A percentile compares a stretch with the other conserved stretches of the same genome.
phyloP scores from a whole-genome alignment of 2,113 vertebrate genomes.

The Psittacula cyanocephala region DNA sequence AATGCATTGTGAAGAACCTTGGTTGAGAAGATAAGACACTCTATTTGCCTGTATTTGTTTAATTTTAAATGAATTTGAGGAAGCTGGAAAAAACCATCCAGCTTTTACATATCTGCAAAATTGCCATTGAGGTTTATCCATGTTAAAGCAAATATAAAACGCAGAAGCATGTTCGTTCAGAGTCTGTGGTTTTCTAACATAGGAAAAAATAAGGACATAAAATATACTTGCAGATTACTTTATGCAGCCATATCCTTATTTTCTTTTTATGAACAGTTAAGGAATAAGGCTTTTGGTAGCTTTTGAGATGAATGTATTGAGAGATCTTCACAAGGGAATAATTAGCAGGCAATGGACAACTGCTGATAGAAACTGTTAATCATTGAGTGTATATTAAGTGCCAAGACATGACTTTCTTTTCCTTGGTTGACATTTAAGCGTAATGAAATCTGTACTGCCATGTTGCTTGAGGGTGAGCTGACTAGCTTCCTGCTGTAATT shows the following conservation, averaged over 20 bases:
- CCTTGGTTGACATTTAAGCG: background rate
- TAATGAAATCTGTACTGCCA: background rate
- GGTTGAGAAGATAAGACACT: background rate
- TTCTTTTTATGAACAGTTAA: background rate
- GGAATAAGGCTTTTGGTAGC: background rate
- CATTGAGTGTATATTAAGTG: background rate
- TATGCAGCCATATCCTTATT: rapidly evolving
- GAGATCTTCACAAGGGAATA: background rate
- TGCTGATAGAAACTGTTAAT: background rate
- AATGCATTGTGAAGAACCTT: background rate
- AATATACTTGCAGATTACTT: background rate
- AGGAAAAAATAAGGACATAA: background rate
- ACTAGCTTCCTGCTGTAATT: background rate
- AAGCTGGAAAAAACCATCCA: background rate
- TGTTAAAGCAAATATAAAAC: background rate
- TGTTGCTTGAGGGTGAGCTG: background rate
- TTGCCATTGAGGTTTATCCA: background rate
- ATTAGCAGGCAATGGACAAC: background rate
- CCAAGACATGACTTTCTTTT: background rate
- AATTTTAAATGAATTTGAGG: background rate
- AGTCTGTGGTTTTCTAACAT: rapidly evolving
- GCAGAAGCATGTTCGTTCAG: rapidly evolving
- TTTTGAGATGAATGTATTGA: too few relatives aligned
- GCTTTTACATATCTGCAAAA: background rate
- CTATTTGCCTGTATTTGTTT: rapidly evolving